Percentiles rank a stretch among this genome's conserved stretches.
phyloP scores from a whole-genome alignment of 1,140 invertebrate genomes.

The Drosophila varians region DNA sequence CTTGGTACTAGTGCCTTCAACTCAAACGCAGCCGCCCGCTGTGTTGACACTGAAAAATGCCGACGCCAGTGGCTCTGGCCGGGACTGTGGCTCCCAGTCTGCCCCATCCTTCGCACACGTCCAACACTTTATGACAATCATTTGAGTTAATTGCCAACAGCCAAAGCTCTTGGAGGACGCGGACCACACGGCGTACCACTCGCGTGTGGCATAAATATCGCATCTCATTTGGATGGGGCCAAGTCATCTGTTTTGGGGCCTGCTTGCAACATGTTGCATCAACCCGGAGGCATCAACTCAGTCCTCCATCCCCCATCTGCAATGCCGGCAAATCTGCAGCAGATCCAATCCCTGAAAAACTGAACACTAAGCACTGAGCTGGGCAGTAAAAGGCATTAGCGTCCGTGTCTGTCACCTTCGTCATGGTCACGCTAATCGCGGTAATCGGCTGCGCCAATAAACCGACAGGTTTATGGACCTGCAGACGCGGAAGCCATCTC shows the following conservation, averaged over 20 bases:
- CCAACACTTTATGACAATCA: constrained; percentile 79
- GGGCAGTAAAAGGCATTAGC: constrained; percentile 78
- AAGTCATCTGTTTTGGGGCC: constrained; percentile 56
- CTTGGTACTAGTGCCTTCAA: neutral
- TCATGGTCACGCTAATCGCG: constrained; percentile 81
- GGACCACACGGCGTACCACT: constrained; percentile 53
- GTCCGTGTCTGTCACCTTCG: constrained; percentile 80
- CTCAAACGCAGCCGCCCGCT: constrained; percentile 71
- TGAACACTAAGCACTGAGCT: constrained; percentile 15
- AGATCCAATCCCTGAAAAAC: constrained; percentile 7
- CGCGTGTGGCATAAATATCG: constrained; percentile 74
- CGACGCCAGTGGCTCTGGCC: constrained; percentile 18
- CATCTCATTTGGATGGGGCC: constrained; percentile 65
- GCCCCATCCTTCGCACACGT: constrained; percentile 40
- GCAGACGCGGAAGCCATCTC: constrained; percentile 47
- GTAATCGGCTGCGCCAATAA: constrained; percentile 78
- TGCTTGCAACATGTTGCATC: constrained; percentile 48
- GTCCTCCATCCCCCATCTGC: neutral
- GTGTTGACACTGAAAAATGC: constrained; percentile 76
- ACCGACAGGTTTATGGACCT: constrained; percentile 76
- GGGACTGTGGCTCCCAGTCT: constrained; percentile 6
- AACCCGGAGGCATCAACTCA: constrained; percentile 7
- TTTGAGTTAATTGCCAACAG: constrained; percentile 77
- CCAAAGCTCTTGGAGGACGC: constrained; percentile 17
- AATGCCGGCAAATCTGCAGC: neutral